A percentile compares a stretch with the other conserved stretches of the same genome.
phyloP scores from a whole-genome alignment of 2,113 vertebrate genomes.

The Carlito syrichta region DNA sequence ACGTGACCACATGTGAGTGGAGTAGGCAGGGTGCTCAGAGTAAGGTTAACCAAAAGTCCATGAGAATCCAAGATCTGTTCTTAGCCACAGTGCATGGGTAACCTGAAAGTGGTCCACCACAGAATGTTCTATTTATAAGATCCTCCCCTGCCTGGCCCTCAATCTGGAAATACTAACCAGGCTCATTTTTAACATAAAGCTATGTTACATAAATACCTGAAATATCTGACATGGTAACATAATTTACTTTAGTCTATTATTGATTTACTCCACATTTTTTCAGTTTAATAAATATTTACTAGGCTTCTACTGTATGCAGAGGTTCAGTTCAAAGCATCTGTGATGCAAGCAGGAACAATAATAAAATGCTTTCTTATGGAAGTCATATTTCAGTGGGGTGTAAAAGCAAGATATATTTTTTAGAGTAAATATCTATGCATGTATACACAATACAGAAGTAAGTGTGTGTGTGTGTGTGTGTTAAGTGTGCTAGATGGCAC shows the following conservation, averaged over 20 bases:
- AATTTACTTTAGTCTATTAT: background rate
- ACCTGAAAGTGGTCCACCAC: background rate
- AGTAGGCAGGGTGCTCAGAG: background rate
- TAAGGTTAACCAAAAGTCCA: background rate
- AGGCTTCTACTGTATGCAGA: background rate
- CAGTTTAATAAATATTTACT: background rate
- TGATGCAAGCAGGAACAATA: background rate
- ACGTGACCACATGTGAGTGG: accelerated
- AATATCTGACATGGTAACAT: background rate
- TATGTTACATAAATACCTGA: background rate
- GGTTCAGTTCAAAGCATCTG: background rate
- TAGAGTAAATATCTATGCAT: background rate
- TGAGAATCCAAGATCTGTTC: background rate
- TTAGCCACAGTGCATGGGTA: background rate
- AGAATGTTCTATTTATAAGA: background rate
- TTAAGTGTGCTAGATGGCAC: background rate
- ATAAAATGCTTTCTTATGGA: background rate
- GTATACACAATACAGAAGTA: background rate
- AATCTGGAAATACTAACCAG: background rate
- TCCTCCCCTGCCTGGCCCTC: background rate
- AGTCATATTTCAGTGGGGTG: background rate
- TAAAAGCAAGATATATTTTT: background rate
- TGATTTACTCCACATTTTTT: background rate
- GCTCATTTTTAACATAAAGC: background rate
- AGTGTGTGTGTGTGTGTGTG: background rate